A percentile compares a stretch with the other conserved stretches of the same genome.
Conservation (phyloP, 1,140 invertebrate genomes). For the Lepidurus packardi region DNA sequence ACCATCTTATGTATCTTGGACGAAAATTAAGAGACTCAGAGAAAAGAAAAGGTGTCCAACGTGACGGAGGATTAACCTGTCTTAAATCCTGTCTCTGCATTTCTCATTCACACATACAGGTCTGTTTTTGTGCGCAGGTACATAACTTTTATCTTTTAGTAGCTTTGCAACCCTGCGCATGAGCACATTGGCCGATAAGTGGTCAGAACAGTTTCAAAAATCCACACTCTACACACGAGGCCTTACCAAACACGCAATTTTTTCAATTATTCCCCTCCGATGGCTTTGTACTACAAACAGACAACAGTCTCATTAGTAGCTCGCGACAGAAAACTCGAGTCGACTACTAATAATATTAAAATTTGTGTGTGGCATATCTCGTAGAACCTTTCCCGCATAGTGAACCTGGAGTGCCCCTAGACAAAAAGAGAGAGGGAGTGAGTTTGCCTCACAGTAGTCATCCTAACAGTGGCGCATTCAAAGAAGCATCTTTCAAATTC, state of each 20-base stretch:
- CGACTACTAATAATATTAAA: not conserved
- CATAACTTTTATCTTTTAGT: not conserved
- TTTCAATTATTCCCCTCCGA: not conserved
- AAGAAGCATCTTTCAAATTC: not conserved
- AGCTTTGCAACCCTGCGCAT: not conserved
- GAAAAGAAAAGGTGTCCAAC: not conserved
- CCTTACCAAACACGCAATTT: not conserved
- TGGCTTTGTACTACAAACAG: not conserved
- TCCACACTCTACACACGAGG: not conserved
- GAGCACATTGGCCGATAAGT: not conserved
- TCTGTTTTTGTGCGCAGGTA: constrained; percentile 3
- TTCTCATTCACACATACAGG: constrained; percentile 2
- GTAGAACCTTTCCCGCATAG: not conserved
- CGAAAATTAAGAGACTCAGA: not conserved
- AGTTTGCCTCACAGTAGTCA: not conserved
- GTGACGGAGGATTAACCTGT: constrained; percentile 3
- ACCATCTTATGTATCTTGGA: not conserved
- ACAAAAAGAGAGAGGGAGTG: not conserved
- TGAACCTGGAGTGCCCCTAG: not conserved
- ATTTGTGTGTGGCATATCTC: not conserved
- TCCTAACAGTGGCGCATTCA: constrained; percentile 2
- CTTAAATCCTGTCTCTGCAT: not conserved
- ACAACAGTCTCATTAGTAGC: not conserved
- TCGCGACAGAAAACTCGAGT: constrained; percentile 1
- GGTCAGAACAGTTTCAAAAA: not conserved